phyloP scores from a whole-genome alignment of 2,888 invertebrate genomes.

The Monopis laevigella region DNA sequence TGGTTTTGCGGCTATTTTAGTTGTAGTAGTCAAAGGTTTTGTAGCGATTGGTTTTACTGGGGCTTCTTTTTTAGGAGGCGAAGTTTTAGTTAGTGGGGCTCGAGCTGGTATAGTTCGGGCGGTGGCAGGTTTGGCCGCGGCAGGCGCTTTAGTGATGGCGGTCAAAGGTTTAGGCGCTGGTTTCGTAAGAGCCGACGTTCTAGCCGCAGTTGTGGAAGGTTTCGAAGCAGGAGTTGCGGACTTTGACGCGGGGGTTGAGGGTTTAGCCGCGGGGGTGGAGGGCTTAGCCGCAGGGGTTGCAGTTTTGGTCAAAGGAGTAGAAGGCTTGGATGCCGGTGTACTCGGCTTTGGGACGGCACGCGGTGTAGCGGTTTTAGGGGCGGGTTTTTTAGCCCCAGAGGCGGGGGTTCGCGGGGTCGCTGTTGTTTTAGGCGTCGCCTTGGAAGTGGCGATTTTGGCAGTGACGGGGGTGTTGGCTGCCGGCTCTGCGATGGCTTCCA shows the following conservation, averaged over 20 bases:
- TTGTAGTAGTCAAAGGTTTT: conserved; percentile 18
- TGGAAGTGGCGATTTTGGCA: conserved; percentile 23
- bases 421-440: conserved; percentile 18
- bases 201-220: conserved; percentile 22
- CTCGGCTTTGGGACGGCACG: conserved; percentile 21
- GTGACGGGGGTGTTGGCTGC: conserved; percentile 26
- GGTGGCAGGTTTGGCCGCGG: conserved; percentile 24
- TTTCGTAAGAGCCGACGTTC: conserved; percentile 20
- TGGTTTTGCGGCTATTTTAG: conserved; percentile 35
- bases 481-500: conserved; percentile 32
- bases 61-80: conserved; percentile 14
- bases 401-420: conserved; percentile 20
- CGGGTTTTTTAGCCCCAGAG: conserved; percentile 23
- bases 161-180: conserved; percentile 22
- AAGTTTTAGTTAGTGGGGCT: conserved; percentile 26
- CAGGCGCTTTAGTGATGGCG: conserved; percentile 20
- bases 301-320: not conserved
- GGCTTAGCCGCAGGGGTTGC: conserved; percentile 21
- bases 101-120: conserved; percentile 22
- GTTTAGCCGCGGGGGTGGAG: conserved; percentile 21
- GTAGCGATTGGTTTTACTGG: conserved; percentile 19
- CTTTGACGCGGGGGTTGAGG: conserved; percentile 22
- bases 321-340: conserved; percentile 16
- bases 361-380: conserved; percentile 16
- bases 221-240: conserved; percentile 23